A percentile compares a stretch with the other conserved stretches of the same genome.
These are phyloP conservation scores for Callaeas wilsoni DNA, from an alignment of 2,113 vertebrate species.

Conservation along the genomic window DNA sequence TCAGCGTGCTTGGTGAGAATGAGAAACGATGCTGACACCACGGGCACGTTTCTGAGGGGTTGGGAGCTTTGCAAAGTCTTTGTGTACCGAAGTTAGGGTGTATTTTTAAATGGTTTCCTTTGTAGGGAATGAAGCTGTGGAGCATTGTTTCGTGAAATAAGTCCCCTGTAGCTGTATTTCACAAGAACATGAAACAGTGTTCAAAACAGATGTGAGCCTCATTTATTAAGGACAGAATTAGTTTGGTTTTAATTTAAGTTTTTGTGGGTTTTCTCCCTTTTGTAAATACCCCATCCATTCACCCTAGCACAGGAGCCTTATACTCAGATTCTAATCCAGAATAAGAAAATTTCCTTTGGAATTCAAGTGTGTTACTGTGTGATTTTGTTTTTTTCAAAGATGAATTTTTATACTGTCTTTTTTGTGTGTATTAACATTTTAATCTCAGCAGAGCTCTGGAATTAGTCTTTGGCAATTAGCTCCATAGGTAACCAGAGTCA, in stretches of 20 bases:
- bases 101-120: neutral
- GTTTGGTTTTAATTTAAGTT: constrained; percentile 28
- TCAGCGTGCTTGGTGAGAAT: neutral
- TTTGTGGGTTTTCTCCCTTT: neutral
- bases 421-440: neutral
- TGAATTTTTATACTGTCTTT: neutral
- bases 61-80: neutral
- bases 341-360: too few relatives aligned
- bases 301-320: neutral
- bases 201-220: constrained; percentile 19
- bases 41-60: neutral
- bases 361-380: too few relatives aligned
- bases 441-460: neutral
- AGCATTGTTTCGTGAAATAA: constrained; percentile 15
- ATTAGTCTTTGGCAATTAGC: neutral
- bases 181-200: neutral
- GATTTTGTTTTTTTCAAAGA: neutral
- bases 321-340: neutral
- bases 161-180: constrained; percentile 34
- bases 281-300: neutral
- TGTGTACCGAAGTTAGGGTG: neutral
- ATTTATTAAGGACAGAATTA: neutral
- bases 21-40: rapidly evolving
- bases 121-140: neutral
- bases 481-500: neutral